phyloP scores from a whole-genome alignment of 2,888 invertebrate species.

The Seira musarum region DNA sequence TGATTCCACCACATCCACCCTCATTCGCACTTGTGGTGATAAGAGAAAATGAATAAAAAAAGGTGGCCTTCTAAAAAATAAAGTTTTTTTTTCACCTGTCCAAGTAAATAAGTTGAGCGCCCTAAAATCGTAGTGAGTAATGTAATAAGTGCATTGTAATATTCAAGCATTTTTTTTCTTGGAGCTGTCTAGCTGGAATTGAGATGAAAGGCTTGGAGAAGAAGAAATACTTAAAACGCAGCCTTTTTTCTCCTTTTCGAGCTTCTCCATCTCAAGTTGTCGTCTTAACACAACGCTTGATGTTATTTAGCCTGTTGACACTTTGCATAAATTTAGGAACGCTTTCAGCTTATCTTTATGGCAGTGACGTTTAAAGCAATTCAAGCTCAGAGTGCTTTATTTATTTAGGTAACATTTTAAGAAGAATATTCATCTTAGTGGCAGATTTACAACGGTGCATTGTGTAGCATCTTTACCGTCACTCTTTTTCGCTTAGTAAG shows the following conservation, averaged over 20 bases:
- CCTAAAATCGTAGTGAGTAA: no score
- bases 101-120: no score
- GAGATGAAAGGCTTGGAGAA: not conserved
- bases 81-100: no score
- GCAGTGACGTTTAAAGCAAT: slow-evolving; percentile 48
- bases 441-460: slow-evolving; percentile 7
- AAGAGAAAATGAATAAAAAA: no score
- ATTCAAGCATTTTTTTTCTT: no score
- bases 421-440: slow-evolving; percentile 4
- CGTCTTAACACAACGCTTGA: not conserved
- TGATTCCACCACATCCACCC: no score
- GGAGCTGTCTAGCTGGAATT: not conserved
- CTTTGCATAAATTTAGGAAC: slow-evolving; percentile 53
- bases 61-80: no score
- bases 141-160: no score
- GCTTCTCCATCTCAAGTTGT: no score
- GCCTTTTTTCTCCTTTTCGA: not conserved
- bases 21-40: no score
- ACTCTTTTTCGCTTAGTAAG: not conserved
- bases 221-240: not conserved
- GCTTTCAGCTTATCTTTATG: slow-evolving; percentile 48
- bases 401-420: slow-evolving; percentile 45
- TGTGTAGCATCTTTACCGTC: slow-evolving; percentile 4
- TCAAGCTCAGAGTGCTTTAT: slow-evolving; percentile 48
- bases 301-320: slow-evolving; percentile 51